Evolutionary conservation across 2,797 vertebrate genomes (phyloP), one percentile per base, ranked within the genome.

Genomic region (Girardinus metallicus): DNA sequence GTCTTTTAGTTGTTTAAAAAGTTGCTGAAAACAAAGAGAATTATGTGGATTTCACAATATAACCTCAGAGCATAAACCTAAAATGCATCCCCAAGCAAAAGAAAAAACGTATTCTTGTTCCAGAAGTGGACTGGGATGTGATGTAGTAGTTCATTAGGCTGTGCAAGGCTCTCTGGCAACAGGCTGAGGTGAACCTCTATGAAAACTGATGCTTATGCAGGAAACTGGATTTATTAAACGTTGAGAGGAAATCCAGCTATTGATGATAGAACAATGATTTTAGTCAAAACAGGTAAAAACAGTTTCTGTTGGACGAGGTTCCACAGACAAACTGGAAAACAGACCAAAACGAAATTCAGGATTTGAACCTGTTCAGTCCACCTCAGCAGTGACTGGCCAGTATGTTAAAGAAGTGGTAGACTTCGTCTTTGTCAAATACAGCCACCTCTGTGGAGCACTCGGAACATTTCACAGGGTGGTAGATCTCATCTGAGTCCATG

Each of bases 391-490:
- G 96, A 85, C 98, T 99, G 81, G 98, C 96, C 81, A 99, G 93
- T 92, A 99, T 97, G 90, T 99, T 99, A 88, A 99, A 98, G 92
- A 99, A 99, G 89, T 98, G 98, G 81, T 98, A 99, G 74, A 99
- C 97, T 91, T 99, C 98, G 0, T 98, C 97, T 83, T 97, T 97
- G 90, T 99, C 98, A 23, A 96, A 97, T 80, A 99, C 97, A 0
- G 97, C 98, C 77, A 99, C 98, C 91, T 99, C 97, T 0, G 98
- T 99, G 79, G 96, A 97, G 85, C 98, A 99, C 85, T 99, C 97
- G 0, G 96, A 94, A 90, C 98, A 99, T 84, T 93, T 94, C 13
- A 99, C 98, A 0, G 98, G 98, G 82, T 98, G 96, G 91, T 99
- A 99, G 6, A 94, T 75, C 84, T 99, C 98, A 1, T 96, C 97